A percentile compares a stretch with the other conserved stretches of the same genome.
These are phyloP conservation scores for Ptychoptera albimana DNA, from an alignment of 2,888 invertebrate species.

Conservation along the genomic window DNA sequence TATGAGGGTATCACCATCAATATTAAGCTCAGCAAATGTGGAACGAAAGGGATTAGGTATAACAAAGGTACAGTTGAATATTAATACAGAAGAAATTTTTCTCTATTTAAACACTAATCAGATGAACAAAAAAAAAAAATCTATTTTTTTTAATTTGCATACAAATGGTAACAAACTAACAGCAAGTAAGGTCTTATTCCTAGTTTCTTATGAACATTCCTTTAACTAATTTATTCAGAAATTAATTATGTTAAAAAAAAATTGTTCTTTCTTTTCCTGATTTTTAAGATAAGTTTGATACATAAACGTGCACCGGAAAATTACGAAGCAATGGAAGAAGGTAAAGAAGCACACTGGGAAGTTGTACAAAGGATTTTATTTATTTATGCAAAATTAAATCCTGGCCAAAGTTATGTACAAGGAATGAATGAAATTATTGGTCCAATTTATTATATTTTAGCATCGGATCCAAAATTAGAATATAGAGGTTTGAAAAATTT, in stretches of 20 bases:
- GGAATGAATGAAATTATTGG: slow-evolving; percentile 99
- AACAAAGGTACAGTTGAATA: slow-evolving; percentile 50
- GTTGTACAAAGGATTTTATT: slow-evolving; percentile 94
- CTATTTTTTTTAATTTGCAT: background rate
- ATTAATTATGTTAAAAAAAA: background rate
- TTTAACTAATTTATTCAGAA: too few relatives aligned
- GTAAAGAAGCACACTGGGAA: slow-evolving; percentile 96
- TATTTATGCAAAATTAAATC: slow-evolving; percentile 94
- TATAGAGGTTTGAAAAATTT: slow-evolving; percentile 55
- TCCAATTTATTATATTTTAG: slow-evolving; percentile 94
- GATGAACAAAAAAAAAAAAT: slow-evolving; percentile 1
- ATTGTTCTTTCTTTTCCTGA: background rate
- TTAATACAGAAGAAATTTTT: too few relatives aligned
- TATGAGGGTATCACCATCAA: slow-evolving; percentile 72
- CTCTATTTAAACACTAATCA: background rate
- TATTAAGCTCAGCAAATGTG: slow-evolving; percentile 73
- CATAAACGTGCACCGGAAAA: slow-evolving; percentile 63
- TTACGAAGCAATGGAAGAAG: slow-evolving; percentile 73
- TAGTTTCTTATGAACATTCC: too few relatives aligned
- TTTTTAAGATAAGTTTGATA: slow-evolving; percentile 45
- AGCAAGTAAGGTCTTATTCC: slow-evolving; percentile 8
- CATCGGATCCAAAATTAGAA: slow-evolving; percentile 65
- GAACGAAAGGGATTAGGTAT: slow-evolving; percentile 77
- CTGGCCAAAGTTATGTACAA: slow-evolving; percentile 90
- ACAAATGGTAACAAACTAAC: slow-evolving; percentile 3